Conservation (phyloP, 2,113 vertebrate genomes). For the Origma solitaria region DNA sequence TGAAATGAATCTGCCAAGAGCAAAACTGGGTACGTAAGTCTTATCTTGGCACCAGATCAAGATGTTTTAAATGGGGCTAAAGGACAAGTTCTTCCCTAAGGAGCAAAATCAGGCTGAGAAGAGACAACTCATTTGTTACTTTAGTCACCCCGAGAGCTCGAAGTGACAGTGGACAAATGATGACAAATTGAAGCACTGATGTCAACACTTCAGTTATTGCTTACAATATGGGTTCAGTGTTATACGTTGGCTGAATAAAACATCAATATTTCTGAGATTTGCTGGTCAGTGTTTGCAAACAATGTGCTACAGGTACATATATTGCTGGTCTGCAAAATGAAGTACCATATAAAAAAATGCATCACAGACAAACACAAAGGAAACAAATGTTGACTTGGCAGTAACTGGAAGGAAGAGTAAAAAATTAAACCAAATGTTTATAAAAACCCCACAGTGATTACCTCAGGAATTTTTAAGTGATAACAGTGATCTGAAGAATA, state of each 20-base stretch:
- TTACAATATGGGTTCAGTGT: neutral
- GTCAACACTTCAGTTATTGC: conserved; percentile 2
- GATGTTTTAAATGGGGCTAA: conserved; percentile 22
- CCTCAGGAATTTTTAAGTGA: neutral
- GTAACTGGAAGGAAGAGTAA: neutral
- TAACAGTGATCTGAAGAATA: neutral
- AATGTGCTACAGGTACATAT: neutral
- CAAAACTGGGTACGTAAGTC: neutral
- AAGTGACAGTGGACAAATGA: conserved; percentile 46
- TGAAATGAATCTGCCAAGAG: neutral
- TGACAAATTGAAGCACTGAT: conserved; percentile 49
- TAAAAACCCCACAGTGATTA: rapidly evolving
- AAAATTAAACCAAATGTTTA: neutral
- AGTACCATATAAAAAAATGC: neutral
- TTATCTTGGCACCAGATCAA: neutral
- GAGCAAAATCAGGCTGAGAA: conserved; percentile 9
- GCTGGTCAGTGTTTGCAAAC: neutral
- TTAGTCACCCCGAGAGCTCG: neutral
- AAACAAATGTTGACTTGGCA: neutral
- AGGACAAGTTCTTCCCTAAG: conserved; percentile 24
- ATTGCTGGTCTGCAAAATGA: neutral
- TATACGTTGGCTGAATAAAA: neutral
- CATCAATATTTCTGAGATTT: neutral
- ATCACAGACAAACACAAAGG: neutral
- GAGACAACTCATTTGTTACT: conserved; percentile 45